Evolutionary conservation across 2,797 vertebrate species (phyloP), one percentile per base, ranked within the genome.

Genomic region (Anisognathus igniventris): DNA sequence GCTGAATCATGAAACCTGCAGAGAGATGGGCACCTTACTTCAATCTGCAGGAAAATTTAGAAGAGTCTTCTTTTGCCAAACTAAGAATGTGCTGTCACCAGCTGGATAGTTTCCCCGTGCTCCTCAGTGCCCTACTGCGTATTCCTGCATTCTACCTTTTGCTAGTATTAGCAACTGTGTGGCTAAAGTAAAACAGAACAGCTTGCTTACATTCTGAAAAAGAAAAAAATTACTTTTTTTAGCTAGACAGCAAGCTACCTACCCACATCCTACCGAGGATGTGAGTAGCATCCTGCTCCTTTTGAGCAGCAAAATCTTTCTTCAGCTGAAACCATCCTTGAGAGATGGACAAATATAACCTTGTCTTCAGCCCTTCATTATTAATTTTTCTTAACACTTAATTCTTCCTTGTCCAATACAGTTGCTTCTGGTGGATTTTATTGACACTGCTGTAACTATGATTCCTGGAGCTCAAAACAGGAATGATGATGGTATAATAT

Each of bases 101-200:
- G n/a, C 24, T 65, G 66, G 10, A 10, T 75, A 30, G 35, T 12
- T n/a, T 54, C 19, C 19, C 35, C 0, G 0, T 22, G 12, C 33
- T 65, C 19, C 51, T 90, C 39, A 39, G 30, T 21, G 19, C 35
- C 42, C 48, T 56, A 4, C 20, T 53, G 27, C 0, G 0, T 30
- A 53, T 45, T 74, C 23, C 54, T n/a, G 50, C 23, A 40, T 40
- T 40, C 19, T 45, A 4, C 30, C n/a, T 60, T 40, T 19, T 31
- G 22, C 16, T 40, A 28, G 23, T 56, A 18, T 56, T 40, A 74
- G 37, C 40, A 45, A 48, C 27, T 51, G 27, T 24, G 83, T 40
- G 44, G 31, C 28, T 60, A 58, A 17, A 35, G 24, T 39, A 57
- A 76, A 70, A 47, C 4, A 62, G 8, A 73, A 65, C 24, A 70